Evolutionary conservation across 2,888 invertebrate species (phyloP), one percentile per base, ranked within the genome.

Genomic region (Diarsia dahlii): DNA sequence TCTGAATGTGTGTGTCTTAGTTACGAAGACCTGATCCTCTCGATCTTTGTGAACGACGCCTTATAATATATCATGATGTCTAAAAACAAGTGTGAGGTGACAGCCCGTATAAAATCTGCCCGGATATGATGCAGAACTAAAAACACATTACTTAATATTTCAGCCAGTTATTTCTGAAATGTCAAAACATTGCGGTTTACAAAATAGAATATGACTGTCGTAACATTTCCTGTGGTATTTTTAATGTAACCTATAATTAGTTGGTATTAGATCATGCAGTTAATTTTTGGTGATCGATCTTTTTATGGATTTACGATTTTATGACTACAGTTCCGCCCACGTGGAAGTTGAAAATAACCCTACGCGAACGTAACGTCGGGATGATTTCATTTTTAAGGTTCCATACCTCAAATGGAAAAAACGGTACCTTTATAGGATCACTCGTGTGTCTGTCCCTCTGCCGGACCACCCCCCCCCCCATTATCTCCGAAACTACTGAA

Each of bases 81-180:
- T 3, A 60, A 18, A 56, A 60, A 60, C 34, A 34, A 18, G 18
- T 60, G 60, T 15, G 28, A 34, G 4, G 3, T 15, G 45, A 60
- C 18, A 50, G 45, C 18, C 20, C 15, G 10, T 10, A 23, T 13
- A 15, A 46, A 58, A 69, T 69, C 34, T 9, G 45, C 15, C 39
- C 79, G 64, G 77, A 78, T 60, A 79, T 79, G 79, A 78, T 73
- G 77, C 64, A 64, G 18, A 52, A 58, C 46, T 20, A 65, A n/a
- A 62, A 56, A 71, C 63, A 78, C 71, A 71, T 64, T 63, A 45
- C 28, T 72, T 28, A 58, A 23, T 15, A 34, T 77, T 71, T 78
- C 23, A 65, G 72, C 0, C 23, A 64, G 63, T 50, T 56, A 78
- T 78, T 72, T 73, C 20, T 12, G 52, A 34, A 8, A 65, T 58